A percentile compares a stretch with the other conserved stretches of the same genome.
These are phyloP conservation scores for Spinus olivaceus DNA, from an alignment of 2,797 vertebrate genomes.

Conservation along the genomic window DNA sequence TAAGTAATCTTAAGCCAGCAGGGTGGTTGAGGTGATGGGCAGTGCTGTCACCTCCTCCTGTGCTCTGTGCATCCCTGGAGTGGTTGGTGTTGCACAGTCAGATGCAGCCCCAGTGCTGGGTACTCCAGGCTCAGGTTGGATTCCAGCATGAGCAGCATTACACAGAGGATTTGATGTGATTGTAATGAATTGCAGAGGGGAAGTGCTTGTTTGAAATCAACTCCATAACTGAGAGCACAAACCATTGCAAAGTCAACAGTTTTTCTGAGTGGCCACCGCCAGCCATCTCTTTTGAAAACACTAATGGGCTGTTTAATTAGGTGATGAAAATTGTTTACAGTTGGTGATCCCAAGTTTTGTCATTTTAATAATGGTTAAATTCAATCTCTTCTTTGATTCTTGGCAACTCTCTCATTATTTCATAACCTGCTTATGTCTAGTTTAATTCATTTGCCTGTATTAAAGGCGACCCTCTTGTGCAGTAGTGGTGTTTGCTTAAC, in stretches of 20 bases:
- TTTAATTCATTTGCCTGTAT: slow-evolving; percentile 59
- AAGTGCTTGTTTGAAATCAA: slow-evolving; percentile 62
- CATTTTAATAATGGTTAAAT: slow-evolving; percentile 75
- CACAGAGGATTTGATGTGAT: background rate
- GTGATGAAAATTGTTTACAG: slow-evolving; percentile 76
- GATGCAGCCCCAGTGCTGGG: background rate
- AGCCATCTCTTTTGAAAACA: slow-evolving; percentile 63
- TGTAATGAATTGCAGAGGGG: slow-evolving; percentile 56
- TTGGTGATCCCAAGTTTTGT: slow-evolving; percentile 69
- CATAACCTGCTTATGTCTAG: slow-evolving; percentile 57
- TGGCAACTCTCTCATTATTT: slow-evolving; percentile 55
- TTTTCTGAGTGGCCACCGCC: slow-evolving; percentile 65
- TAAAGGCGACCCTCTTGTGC: slow-evolving; percentile 27
- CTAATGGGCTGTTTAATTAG: slow-evolving; percentile 77
- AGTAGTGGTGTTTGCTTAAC: slow-evolving; percentile 48
- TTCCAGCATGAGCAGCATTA: slow-evolving; percentile 3
- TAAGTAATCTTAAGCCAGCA: background rate
- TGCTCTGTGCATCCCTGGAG: background rate
- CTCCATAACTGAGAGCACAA: slow-evolving; percentile 67
- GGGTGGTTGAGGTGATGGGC: background rate
- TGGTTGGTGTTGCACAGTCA: background rate
- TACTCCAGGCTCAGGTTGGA: background rate
- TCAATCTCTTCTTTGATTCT: slow-evolving; percentile 57
- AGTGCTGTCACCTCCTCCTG: background rate
- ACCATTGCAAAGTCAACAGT: slow-evolving; percentile 73